phyloP scores from a whole-genome alignment of 2,888 invertebrate genomes.

The Drepanosiphum platanoidis region DNA sequence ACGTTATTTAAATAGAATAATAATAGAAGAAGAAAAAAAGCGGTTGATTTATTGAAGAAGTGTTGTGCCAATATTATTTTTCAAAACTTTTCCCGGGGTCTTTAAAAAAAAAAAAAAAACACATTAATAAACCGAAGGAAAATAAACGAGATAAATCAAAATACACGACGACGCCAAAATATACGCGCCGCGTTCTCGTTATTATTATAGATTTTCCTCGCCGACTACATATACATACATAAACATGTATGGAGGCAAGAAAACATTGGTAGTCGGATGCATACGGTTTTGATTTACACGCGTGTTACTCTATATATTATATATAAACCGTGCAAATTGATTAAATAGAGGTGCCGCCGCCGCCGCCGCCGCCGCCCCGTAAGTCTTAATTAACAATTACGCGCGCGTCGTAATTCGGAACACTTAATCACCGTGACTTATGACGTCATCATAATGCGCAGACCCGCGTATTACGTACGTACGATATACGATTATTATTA shows the following conservation, averaged over 20 bases:
- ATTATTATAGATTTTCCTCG: neutral
- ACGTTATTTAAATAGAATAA: neutral
- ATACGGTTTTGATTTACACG: neutral
- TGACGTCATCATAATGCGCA: too few species aligned
- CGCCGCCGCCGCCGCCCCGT: too few species aligned
- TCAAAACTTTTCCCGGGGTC: neutral
- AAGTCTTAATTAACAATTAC: too few species aligned
- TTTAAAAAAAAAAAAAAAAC: neutral
- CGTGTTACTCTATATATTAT: too few species aligned
- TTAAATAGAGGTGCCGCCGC: too few species aligned
- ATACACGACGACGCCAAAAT: neutral
- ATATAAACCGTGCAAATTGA: too few species aligned
- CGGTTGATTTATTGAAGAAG: neutral
- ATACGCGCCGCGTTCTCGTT: neutral
- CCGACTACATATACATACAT: neutral
- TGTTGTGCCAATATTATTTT: conserved; percentile 1
- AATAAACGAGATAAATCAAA: neutral
- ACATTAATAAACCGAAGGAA: neutral
- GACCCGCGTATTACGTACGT: too few species aligned
- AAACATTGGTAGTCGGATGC: neutral
- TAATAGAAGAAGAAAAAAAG: neutral
- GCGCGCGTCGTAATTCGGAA: too few species aligned
- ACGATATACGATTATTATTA: too few species aligned
- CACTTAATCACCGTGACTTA: too few species aligned
- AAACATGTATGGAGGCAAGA: neutral